A percentile compares a stretch with the other conserved stretches of the same genome.
These are phyloP conservation scores for Epinephelus awoara DNA, from an alignment of 2,797 vertebrate species.

Conservation along the genomic window DNA sequence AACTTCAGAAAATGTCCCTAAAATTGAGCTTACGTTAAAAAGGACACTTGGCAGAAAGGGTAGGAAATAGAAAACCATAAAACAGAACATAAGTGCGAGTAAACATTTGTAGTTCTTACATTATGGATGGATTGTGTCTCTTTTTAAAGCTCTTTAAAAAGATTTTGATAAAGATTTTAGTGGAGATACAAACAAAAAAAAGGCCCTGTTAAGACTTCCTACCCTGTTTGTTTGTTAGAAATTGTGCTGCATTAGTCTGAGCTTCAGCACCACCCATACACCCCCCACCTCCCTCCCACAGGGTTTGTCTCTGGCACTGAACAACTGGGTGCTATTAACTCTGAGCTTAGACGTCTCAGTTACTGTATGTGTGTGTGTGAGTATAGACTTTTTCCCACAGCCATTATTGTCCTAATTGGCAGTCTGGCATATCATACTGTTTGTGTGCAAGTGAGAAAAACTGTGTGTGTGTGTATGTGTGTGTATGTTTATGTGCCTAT, in stretches of 20 bases:
- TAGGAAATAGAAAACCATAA: neutral
- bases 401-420: conserved; percentile 71
- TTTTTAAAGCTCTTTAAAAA: conserved; percentile 10
- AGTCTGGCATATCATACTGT: conserved; percentile 60
- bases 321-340: conserved; percentile 80
- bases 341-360: conserved; percentile 73
- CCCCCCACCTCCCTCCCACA: conserved; percentile 53
- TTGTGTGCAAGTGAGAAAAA: conserved; percentile 50
- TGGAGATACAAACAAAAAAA: conserved; percentile 8
- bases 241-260: conserved; percentile 46
- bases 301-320: conserved; percentile 80
- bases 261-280: conserved; percentile 29
- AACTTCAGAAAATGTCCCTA: conserved; percentile 29
- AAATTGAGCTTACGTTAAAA: conserved; percentile 31
- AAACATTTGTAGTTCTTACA: conserved; percentile 10
- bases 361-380: conserved; percentile 58
- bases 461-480: conserved; percentile 30
- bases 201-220: conserved; percentile 9
- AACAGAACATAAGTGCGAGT: conserved; percentile 7
- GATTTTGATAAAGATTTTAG: neutral
- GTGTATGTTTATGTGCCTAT: conserved; percentile 26
- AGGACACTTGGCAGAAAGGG: neutral
- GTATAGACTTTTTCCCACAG: conserved; percentile 58
- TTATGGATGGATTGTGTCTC: neutral
- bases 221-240: conserved; percentile 30